A percentile compares a stretch with the other conserved stretches of the same genome.
Evolutionary conservation across 2,113 vertebrate genomes (phyloP).

Genomic region (Oenanthe melanoleuca): DNA sequence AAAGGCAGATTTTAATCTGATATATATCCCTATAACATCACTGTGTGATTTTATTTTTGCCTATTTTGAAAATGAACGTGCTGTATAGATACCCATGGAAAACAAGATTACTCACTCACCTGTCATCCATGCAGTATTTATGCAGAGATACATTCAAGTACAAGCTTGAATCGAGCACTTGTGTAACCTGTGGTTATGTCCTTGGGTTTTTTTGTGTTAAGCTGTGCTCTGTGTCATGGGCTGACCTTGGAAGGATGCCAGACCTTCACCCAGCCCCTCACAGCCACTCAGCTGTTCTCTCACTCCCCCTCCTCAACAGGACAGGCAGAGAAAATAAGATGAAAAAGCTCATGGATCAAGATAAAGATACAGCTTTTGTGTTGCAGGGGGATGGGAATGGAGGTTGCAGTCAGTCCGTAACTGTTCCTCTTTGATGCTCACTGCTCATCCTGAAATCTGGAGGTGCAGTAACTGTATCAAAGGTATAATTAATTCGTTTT

Average conservation of each 20-base stretch:
- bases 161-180: background rate
- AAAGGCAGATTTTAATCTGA: background rate
- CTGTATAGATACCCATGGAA: background rate
- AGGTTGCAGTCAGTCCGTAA: accelerated
- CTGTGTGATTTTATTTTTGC: background rate
- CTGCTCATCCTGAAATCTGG: background rate
- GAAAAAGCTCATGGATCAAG: background rate
- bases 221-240: accelerated
- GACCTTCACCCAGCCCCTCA: background rate
- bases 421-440: background rate
- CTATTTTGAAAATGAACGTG: background rate
- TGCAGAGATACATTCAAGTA: background rate
- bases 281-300: background rate
- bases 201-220: background rate
- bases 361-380: background rate
- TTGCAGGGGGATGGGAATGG: accelerated
- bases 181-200: accelerated
- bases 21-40: background rate
- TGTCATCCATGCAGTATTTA: background rate
- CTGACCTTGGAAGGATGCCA: background rate
- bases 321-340: background rate
- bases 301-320: background rate
- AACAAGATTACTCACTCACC: background rate
- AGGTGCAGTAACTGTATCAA: background rate
- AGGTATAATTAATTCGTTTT: background rate